Conservation (phyloP, 2,888 invertebrate species). For the Allacma fusca region DNA sequence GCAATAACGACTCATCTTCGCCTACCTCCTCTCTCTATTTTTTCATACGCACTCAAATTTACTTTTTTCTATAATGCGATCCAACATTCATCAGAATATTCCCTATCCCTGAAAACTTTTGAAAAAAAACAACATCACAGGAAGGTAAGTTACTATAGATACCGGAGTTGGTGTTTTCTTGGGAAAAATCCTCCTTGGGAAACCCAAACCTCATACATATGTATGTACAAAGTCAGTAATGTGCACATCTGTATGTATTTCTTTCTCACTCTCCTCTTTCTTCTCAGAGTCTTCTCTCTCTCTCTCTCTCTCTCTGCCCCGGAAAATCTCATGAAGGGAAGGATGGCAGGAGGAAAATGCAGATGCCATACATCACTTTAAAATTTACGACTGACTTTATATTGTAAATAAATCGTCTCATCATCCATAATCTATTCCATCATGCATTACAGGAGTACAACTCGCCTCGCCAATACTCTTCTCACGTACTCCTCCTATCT, state of each 20-base stretch:
- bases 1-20: conserved; percentile 37
- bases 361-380: conserved; percentile 33
- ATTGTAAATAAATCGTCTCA: conserved; percentile 41
- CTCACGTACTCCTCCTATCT: too few species aligned
- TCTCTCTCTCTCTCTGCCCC: too few species aligned
- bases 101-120: not conserved
- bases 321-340: not conserved
- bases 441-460: not conserved
- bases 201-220: too few species aligned
- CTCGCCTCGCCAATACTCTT: not conserved
- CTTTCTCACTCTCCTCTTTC: too few species aligned
- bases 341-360: not conserved
- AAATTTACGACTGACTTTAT: conserved; percentile 41
- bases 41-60: not conserved
- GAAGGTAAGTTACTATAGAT: too few species aligned
- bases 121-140: too few species aligned
- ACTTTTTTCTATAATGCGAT: too few species aligned
- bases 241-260: too few species aligned
- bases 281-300: too few species aligned
- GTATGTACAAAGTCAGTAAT: too few species aligned
- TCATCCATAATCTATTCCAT: conserved; percentile 33
- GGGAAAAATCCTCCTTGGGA: too few species aligned
- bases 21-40: conserved; percentile 17
- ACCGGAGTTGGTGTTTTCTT: too few species aligned
- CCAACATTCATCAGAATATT: conserved; percentile 21